Percentiles rank a stretch among this genome's conserved stretches.
Evolutionary conservation across 2,113 vertebrate genomes (phyloP).

Genomic region (Paedocypris sp.): DNA sequence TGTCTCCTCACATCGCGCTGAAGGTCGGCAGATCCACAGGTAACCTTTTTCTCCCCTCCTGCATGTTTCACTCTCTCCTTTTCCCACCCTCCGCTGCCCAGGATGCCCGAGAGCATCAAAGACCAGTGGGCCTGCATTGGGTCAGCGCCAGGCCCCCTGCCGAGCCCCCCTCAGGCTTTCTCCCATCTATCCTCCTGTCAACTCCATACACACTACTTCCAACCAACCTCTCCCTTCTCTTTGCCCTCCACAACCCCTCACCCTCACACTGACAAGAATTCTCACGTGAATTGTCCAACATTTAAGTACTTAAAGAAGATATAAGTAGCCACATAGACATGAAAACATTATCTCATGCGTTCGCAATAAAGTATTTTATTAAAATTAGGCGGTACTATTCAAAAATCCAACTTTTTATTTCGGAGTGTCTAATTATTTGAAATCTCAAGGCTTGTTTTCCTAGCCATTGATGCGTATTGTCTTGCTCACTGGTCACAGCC

Average conservation of each 20-base stretch:
- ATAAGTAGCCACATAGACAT: no score
- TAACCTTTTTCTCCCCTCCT: slow-evolving; percentile 50
- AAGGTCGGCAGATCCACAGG: slow-evolving; percentile 58
- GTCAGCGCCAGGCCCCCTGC: slow-evolving; percentile 68
- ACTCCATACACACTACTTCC: slow-evolving; percentile 29
- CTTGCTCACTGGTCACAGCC: no score
- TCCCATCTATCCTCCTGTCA: slow-evolving; percentile 45
- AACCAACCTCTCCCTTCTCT: slow-evolving; percentile 9
- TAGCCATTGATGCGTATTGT: no score
- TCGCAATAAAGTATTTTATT: no score
- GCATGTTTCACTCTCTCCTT: neutral
- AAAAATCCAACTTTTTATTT: no score
- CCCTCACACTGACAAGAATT: slow-evolving; percentile 16
- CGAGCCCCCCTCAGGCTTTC: slow-evolving; percentile 48
- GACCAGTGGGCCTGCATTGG: slow-evolving; percentile 71
- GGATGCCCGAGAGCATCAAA: slow-evolving; percentile 60
- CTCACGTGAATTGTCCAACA: neutral
- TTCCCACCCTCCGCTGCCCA: slow-evolving; percentile 23
- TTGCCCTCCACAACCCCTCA: slow-evolving; percentile 7
- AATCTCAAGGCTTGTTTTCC: no score
- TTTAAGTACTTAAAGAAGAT: no score
- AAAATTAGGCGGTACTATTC: no score
- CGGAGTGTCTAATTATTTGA: no score
- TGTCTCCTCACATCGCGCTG: slow-evolving; percentile 30
- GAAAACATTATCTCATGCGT: no score